These are phyloP conservation scores for Pseudomyrmex gracilis DNA, from an alignment of 1,140 invertebrate species.

Conservation along the genomic window DNA sequence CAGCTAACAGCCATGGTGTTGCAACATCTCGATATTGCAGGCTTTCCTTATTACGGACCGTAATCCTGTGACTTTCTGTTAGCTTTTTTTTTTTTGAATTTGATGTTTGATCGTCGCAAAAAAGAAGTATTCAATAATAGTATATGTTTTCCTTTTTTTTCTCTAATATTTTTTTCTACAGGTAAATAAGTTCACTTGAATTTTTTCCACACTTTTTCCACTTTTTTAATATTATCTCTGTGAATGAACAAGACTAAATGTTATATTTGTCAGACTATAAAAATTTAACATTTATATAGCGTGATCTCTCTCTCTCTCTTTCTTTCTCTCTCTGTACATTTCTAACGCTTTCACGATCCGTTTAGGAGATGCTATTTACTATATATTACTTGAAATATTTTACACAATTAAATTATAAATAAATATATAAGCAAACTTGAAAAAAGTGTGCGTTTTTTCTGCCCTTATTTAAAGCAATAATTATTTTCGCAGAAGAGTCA, in stretches of 20 bases:
- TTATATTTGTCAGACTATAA: not conserved
- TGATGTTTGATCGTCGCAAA: constrained; percentile 1
- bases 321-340: no score
- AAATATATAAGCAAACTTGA: not conserved
- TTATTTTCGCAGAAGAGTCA: not conserved
- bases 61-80: constrained; percentile 18
- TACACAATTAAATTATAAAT: no score
- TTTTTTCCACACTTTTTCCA: no score
- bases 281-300: constrained; percentile 4
- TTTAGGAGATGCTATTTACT: not conserved
- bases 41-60: constrained; percentile 21
- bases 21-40: constrained; percentile 15
- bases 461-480: not conserved
- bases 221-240: not conserved
- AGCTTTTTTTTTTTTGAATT: constrained; percentile 5
- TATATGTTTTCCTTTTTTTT: not conserved
- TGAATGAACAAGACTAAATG: not conserved
- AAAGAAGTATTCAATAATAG: constrained; percentile 38
- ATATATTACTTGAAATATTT: not conserved
- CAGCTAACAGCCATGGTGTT: constrained; percentile 4
- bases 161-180: not conserved
- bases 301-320: not conserved
- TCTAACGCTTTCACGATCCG: not conserved
- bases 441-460: not conserved
- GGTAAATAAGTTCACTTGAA: no score